phyloP scores from a whole-genome alignment of 2,113 vertebrate genomes.

The Macroglossus sobrinus region DNA sequence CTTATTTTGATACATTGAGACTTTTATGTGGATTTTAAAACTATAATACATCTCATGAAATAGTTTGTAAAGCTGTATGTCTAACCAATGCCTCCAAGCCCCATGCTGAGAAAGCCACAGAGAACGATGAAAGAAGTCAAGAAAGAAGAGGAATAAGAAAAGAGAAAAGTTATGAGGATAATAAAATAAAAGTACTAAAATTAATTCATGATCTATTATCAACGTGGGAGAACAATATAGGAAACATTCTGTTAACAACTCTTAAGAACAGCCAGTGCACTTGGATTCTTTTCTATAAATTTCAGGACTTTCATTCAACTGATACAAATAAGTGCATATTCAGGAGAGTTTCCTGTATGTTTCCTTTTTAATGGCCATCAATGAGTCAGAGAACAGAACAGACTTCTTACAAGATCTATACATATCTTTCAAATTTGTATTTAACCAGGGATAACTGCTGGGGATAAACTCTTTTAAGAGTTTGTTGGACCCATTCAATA shows the following conservation, averaged over 20 bases:
- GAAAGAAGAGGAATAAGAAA: neutral
- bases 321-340: neutral
- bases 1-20: neutral
- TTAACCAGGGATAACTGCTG: neutral
- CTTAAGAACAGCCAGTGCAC: neutral
- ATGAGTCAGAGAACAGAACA: neutral
- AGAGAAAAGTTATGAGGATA: neutral
- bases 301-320: neutral
- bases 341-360: neutral
- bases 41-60: neutral
- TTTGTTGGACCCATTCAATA: neutral
- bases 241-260: neutral
- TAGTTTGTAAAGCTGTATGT: neutral
- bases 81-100: too few relatives aligned
- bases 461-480: neutral
- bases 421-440: neutral
- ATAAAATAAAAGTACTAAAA: neutral
- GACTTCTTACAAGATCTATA: neutral
- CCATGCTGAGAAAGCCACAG: neutral
- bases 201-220: neutral
- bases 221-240: neutral
- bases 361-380: neutral
- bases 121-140: neutral
- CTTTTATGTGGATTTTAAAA: neutral
- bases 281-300: neutral